phyloP scores from a whole-genome alignment of 2,888 invertebrate species.

The Charanyca ferruginea region DNA sequence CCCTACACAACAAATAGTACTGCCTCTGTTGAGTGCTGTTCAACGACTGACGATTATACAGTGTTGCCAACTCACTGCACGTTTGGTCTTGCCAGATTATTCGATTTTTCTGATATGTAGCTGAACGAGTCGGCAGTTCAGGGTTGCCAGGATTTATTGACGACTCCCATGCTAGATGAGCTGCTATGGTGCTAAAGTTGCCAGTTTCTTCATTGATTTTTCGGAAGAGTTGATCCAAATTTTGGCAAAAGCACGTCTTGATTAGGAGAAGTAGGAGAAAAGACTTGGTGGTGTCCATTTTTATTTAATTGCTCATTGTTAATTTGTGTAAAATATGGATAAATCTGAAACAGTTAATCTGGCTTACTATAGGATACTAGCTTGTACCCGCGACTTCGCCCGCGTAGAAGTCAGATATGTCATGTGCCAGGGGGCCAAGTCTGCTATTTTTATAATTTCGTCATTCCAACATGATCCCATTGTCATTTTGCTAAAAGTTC shows the following conservation, averaged over 20 bases:
- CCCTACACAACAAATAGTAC: slow-evolving; percentile 92
- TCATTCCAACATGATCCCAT: no score
- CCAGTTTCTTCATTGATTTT: slow-evolving; percentile 77
- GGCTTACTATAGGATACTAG: no score
- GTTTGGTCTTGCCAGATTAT: slow-evolving; percentile 77
- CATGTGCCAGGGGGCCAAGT: no score
- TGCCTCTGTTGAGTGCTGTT: slow-evolving; percentile 86
- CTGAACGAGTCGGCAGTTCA: slow-evolving; percentile 69
- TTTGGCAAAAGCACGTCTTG: slow-evolving; percentile 60
- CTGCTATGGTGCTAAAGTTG: slow-evolving; percentile 77
- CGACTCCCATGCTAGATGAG: slow-evolving; percentile 84
- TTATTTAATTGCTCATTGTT: slow-evolving; percentile 28
- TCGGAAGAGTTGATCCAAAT: slow-evolving; percentile 72
- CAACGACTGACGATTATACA: slow-evolving; percentile 71
- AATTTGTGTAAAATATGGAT: background rate
- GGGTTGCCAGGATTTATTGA: slow-evolving; percentile 76
- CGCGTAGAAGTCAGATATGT: no score
- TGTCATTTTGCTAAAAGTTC: no score
- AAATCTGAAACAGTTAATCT: slow-evolving; percentile 40
- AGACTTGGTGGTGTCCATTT: slow-evolving; percentile 45
- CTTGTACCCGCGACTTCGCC: no score
- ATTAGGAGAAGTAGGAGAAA: slow-evolving; percentile 35
- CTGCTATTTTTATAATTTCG: no score
- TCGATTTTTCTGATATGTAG: slow-evolving; percentile 73
- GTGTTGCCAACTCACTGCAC: slow-evolving; percentile 73